These are phyloP conservation scores for Tribolium madens DNA, from an alignment of 1,140 invertebrate genomes.

Conservation along the genomic window DNA sequence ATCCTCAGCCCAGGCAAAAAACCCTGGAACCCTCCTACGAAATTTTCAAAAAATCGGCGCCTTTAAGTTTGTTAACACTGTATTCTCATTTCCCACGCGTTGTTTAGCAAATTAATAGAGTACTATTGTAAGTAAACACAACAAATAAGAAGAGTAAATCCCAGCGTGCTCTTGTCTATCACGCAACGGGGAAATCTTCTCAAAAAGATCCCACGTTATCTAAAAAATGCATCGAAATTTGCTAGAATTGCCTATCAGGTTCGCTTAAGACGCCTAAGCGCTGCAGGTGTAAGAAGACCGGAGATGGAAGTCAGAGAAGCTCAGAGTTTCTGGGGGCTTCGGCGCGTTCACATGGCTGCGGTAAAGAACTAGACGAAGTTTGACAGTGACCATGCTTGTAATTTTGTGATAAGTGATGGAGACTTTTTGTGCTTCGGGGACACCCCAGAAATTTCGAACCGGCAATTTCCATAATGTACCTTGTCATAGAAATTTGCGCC, in stretches of 20 bases:
- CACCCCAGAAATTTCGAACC: constrained; percentile 35
- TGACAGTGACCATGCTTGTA: constrained; percentile 5
- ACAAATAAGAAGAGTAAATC: constrained; percentile 27
- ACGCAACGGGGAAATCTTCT: constrained; percentile 16
- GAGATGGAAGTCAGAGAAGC: constrained; percentile 38
- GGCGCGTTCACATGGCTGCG: constrained; percentile 39
- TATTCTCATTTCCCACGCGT: constrained; percentile 18
- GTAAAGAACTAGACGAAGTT: constrained; percentile 14
- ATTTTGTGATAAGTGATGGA: constrained; percentile 25
- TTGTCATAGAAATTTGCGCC: constrained; percentile 22
- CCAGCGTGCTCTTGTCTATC: constrained; percentile 12
- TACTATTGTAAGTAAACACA: constrained; percentile 22
- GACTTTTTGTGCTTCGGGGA: constrained; percentile 27
- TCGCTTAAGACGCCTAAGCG: constrained; percentile 33
- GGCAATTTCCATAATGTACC: constrained; percentile 18
- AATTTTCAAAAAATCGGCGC: constrained; percentile 8
- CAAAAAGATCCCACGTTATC: constrained; percentile 19
- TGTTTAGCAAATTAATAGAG: constrained; percentile 31
- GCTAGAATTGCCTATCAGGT: constrained; percentile 2
- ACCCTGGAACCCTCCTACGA: neutral
- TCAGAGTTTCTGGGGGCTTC: constrained; percentile 37
- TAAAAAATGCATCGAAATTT: constrained; percentile 34
- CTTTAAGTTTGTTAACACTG: constrained; percentile 27
- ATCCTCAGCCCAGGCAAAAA: neutral
- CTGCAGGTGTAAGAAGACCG: constrained; percentile 42